These are phyloP conservation scores for Drosophila suboccidentalis DNA, from an alignment of 2,888 invertebrate species.

Conservation along the genomic window DNA sequence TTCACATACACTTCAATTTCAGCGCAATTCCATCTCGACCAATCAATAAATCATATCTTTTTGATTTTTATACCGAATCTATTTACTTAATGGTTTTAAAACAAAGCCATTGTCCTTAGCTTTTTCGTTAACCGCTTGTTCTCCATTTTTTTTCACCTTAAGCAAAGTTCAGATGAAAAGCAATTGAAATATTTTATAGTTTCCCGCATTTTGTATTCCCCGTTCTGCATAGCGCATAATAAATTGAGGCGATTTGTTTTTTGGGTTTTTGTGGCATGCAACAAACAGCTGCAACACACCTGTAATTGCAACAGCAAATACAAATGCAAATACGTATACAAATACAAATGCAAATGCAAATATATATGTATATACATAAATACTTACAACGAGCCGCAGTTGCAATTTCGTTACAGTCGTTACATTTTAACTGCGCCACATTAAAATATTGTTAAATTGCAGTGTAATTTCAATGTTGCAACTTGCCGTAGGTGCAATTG, in stretches of 20 bases:
- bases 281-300: conserved; percentile 16
- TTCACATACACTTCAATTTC: background rate
- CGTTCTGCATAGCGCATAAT: conserved; percentile 14
- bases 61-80: conserved; percentile 1
- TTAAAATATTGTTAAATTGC: conserved; percentile 28
- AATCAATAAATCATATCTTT: conserved; percentile 6
- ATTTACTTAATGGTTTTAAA: conserved; percentile 10
- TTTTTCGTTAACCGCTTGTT: background rate
- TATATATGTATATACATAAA: conserved; percentile 5
- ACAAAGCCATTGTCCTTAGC: background rate
- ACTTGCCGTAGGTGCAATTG: background rate
- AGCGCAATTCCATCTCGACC: background rate
- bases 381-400: conserved; percentile 43
- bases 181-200: conserved; percentile 35
- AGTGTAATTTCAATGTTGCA: conserved; percentile 27
- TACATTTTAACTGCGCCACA: conserved; percentile 22
- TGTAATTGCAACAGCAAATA: conserved; percentile 36
- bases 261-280: background rate
- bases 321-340: conserved; percentile 20
- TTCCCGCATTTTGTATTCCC: conserved; percentile 11
- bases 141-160: background rate
- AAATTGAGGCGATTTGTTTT: conserved; percentile 42
- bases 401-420: conserved; percentile 45
- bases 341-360: conserved; percentile 29
- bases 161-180: conserved; percentile 38